phyloP scores from a whole-genome alignment of 2,113 vertebrate genomes.

The Empidonax alnorum region DNA sequence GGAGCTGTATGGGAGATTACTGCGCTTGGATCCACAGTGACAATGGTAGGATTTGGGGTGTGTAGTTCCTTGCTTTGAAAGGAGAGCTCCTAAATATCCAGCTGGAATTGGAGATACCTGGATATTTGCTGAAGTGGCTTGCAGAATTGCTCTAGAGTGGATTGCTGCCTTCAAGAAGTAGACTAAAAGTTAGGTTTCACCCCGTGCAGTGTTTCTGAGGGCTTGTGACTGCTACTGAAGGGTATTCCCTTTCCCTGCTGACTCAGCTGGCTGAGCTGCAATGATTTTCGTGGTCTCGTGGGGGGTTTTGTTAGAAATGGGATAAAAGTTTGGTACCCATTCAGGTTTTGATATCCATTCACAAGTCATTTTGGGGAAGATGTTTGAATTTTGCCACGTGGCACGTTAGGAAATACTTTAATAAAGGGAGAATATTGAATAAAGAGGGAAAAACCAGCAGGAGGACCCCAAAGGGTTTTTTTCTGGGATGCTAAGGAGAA shows the following conservation, averaged over 20 bases:
- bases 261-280: not conserved
- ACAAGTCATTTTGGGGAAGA: not conserved
- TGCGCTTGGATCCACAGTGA: not conserved
- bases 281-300: not conserved
- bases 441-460: not conserved
- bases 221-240: not conserved
- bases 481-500: not conserved
- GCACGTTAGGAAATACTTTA: not conserved
- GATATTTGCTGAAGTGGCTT: not conserved
- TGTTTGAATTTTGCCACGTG: not conserved
- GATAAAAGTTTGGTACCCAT: not conserved
- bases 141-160: not conserved
- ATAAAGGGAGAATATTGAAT: too few species aligned
- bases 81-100: not conserved
- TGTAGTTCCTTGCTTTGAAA: not conserved
- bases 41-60: fast-evolving
- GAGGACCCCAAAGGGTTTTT: not conserved
- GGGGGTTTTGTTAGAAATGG: not conserved
- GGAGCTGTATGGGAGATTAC: not conserved
- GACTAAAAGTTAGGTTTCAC: not conserved
- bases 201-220: fast-evolving
- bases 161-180: not conserved
- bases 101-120: not conserved
- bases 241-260: not conserved
- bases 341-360: not conserved